These are phyloP conservation scores for Numida meleagris DNA, from an alignment of 2,113 vertebrate species.

Conservation along the genomic window DNA sequence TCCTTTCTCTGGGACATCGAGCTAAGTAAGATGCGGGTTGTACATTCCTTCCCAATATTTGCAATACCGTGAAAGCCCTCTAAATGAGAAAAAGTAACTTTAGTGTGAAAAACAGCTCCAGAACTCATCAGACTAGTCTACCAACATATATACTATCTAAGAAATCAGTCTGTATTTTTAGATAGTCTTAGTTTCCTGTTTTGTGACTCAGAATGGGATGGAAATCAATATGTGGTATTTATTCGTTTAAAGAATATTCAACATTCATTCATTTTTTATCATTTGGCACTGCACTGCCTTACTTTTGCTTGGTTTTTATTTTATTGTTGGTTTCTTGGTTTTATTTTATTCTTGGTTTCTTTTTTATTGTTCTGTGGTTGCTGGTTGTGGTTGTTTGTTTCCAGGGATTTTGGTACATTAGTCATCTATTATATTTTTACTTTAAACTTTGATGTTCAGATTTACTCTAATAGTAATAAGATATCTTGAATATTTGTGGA, in stretches of 20 bases:
- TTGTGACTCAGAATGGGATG: background rate
- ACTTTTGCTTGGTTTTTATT: background rate
- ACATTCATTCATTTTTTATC: background rate
- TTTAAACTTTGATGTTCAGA: background rate
- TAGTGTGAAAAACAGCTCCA: background rate
- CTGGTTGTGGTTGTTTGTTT: no score
- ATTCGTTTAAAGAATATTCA: background rate
- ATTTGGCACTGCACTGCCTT: rapidly evolving
- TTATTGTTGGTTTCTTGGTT: no score
- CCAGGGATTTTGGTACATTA: background rate
- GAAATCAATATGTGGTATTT: background rate
- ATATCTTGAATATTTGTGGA: background rate
- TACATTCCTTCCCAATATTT: background rate
- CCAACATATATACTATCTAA: background rate
- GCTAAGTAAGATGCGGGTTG: background rate
- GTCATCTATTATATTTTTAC: background rate
- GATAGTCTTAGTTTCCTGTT: background rate
- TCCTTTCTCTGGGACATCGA: background rate
- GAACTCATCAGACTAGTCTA: background rate
- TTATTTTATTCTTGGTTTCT: no score
- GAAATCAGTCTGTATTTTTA: background rate
- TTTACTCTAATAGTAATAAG: background rate
- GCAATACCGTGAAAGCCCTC: background rate
- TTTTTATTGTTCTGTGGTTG: background rate
- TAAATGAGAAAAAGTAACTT: background rate